A percentile compares a stretch with the other conserved stretches of the same genome.
These are phyloP conservation scores for Gallinago undulata DNA, from an alignment of 2,113 vertebrate genomes.

Conservation along the genomic window DNA sequence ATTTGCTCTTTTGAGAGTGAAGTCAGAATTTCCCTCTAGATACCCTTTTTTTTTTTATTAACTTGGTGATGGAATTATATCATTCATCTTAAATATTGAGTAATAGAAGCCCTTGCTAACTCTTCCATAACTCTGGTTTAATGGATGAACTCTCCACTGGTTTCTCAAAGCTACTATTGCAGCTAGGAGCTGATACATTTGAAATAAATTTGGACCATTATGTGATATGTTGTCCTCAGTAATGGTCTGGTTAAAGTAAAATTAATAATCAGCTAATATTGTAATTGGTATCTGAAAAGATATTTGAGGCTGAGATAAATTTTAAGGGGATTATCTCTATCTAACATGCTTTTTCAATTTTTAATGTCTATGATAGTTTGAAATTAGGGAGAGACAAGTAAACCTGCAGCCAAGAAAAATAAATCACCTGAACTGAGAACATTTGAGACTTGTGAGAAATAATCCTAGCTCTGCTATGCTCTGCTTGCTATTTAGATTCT, in stretches of 20 bases:
- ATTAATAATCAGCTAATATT: background rate
- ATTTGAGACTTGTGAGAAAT: background rate
- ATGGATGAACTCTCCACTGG: background rate
- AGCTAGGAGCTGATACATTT: background rate
- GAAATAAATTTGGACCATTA: background rate
- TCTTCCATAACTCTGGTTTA: background rate
- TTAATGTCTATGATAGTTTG: background rate
- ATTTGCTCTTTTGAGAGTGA: background rate
- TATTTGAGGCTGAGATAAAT: background rate
- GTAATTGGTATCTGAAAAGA: background rate
- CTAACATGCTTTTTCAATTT: background rate
- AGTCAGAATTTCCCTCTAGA: background rate
- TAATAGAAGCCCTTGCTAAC: background rate
- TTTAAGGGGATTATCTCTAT: background rate
- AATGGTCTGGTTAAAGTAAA: background rate
- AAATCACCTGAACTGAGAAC: background rate
- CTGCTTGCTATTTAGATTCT: background rate
- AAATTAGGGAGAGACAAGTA: background rate
- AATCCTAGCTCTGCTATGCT: background rate
- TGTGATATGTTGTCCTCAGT: background rate
- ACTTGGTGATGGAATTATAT: background rate
- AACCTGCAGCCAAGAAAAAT: background rate
- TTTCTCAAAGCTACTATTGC: background rate
- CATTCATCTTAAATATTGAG: background rate
- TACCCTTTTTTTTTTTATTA: background rate